phyloP scores from a whole-genome alignment of 2,888 invertebrate genomes.

The Dorcus hopei region DNA sequence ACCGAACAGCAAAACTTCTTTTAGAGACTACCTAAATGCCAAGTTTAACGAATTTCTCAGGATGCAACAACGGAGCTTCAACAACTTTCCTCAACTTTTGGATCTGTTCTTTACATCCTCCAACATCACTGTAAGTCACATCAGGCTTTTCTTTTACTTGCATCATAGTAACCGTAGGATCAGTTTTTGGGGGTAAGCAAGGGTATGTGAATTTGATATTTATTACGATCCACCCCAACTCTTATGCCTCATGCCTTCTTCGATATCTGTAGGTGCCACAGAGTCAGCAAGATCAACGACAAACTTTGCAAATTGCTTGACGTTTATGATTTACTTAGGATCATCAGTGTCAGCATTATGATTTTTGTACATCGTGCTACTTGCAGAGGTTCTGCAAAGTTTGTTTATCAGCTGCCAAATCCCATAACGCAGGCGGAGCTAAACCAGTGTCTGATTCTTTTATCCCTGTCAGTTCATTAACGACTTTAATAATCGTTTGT shows the following conservation, averaged over 20 bases:
- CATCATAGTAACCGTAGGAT: slow-evolving; percentile 99
- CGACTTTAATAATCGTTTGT: slow-evolving; percentile 90
- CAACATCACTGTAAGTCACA: slow-evolving; percentile 99
- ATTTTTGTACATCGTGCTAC: slow-evolving; percentile 99
- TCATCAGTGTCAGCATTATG: slow-evolving; percentile 94
- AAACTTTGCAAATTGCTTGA: slow-evolving; percentile 99
- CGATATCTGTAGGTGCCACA: slow-evolving; percentile 98
- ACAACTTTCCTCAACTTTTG: slow-evolving; percentile 98
- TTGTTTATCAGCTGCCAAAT: slow-evolving; percentile 98
- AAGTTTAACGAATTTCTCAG: slow-evolving; percentile 97
- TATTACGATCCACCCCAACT: slow-evolving; percentile 99
- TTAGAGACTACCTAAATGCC: slow-evolving; percentile 99
- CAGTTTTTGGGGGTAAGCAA: slow-evolving; percentile 99
- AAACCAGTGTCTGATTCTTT: slow-evolving; percentile 99
- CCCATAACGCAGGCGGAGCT: slow-evolving; percentile 98
- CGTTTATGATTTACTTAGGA: slow-evolving; percentile 99
- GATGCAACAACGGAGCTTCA: slow-evolving; percentile 95
- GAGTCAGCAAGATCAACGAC: slow-evolving; percentile 98
- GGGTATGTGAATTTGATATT: slow-evolving; percentile 99
- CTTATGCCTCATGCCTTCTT: slow-evolving; percentile 80
- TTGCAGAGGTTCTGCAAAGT: slow-evolving; percentile 96
- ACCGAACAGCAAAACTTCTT: slow-evolving; percentile 95
- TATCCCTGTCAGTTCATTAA: slow-evolving; percentile 92
- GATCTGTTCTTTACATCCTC: slow-evolving; percentile 99
- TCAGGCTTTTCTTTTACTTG: slow-evolving; percentile 99